Evolutionary conservation across 2,888 invertebrate species (phyloP).

Genomic region (Choristoneura rosaceana): DNA sequence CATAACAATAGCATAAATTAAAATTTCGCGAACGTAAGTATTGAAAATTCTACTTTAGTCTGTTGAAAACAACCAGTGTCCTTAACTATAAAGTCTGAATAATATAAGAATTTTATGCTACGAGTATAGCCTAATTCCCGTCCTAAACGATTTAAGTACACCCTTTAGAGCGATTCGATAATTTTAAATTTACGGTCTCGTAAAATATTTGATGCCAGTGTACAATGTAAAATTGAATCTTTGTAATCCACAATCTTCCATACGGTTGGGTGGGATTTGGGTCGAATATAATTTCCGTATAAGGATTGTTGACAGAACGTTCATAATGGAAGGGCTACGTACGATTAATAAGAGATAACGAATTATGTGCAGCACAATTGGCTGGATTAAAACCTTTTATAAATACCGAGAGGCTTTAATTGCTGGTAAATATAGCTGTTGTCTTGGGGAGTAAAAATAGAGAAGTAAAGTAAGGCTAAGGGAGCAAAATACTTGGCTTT

Average conservation of each 20-base stretch:
- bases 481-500: too few relatives aligned
- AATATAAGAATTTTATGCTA: too few relatives aligned
- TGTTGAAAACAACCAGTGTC: too few relatives aligned
- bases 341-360: slow-evolving; percentile 10
- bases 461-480: too few relatives aligned
- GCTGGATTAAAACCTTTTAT: neutral
- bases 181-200: slow-evolving; percentile 18
- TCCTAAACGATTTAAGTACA: neutral
- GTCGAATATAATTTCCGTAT: slow-evolving; percentile 26
- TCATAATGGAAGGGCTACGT: slow-evolving; percentile 15
- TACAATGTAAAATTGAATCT: slow-evolving; percentile 33
- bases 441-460: neutral
- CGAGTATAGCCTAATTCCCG: too few relatives aligned
- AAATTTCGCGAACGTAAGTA: too few relatives aligned
- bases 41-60: too few relatives aligned
- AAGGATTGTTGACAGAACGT: slow-evolving; percentile 27
- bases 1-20: too few relatives aligned
- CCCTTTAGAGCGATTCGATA: neutral
- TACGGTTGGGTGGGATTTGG: slow-evolving; percentile 24
- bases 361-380: neutral
- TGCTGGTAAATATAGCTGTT: neutral
- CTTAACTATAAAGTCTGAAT: too few relatives aligned
- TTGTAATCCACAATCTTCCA: slow-evolving; percentile 27
- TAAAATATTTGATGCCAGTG: slow-evolving; percentile 18
- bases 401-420: neutral